phyloP scores from a whole-genome alignment of 2,113 vertebrate genomes.

The Terrapene triunguis region DNA sequence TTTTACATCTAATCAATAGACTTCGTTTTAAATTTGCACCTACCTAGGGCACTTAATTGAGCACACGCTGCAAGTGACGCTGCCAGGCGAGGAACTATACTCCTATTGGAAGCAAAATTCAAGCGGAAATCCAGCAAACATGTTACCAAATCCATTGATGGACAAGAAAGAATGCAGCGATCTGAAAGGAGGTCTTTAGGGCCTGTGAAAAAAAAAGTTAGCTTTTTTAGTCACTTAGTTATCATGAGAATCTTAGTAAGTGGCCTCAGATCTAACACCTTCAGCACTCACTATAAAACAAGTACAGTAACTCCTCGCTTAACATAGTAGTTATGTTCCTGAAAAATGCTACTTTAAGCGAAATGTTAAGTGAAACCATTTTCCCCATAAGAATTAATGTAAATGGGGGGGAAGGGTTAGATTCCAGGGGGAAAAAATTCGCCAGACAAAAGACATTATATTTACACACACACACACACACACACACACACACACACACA shows the following conservation, averaged over 20 bases:
- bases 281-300: neutral
- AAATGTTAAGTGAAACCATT: too few species aligned
- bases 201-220: conserved; percentile 78
- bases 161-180: conserved; percentile 97
- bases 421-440: too few species aligned
- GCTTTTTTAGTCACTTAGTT: neutral
- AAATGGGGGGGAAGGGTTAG: too few species aligned
- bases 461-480: too few species aligned
- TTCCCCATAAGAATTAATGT: too few species aligned
- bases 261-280: neutral
- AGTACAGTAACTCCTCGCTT: neutral
- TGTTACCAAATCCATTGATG: conserved; percentile 98
- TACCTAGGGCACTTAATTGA: conserved; percentile 97
- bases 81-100: conserved; percentile 95
- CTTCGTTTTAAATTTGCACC: neutral
- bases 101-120: conserved; percentile 93
- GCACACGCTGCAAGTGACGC: conserved; percentile 97
- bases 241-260: neutral
- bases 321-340: too few species aligned
- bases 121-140: conserved; percentile 97
- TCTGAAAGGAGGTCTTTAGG: conserved; percentile 98
- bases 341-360: too few species aligned
- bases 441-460: too few species aligned
- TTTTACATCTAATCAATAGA: neutral
- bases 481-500: too few species aligned